phyloP scores from a whole-genome alignment of 1,140 invertebrate genomes.

The Drosophila chauvacae region DNA sequence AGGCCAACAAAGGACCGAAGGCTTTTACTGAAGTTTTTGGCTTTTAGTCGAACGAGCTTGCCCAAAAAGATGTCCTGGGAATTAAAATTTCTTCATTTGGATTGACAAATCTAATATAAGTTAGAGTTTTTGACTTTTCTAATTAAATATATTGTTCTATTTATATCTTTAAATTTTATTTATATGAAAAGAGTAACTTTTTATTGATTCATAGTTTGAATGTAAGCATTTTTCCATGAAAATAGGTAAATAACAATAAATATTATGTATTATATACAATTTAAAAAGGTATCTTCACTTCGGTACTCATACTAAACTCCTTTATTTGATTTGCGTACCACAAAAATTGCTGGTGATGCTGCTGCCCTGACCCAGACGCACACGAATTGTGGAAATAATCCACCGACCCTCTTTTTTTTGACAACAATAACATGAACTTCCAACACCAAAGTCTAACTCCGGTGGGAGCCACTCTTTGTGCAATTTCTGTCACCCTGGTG shows the following conservation, averaged over 20 bases:
- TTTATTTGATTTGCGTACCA: conserved; percentile 23
- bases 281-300: not conserved
- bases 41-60: not conserved
- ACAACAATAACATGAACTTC: conserved; percentile 27
- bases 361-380: conserved; percentile 8
- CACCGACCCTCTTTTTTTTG: conserved; percentile 14
- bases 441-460: conserved; percentile 17
- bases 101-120: not conserved
- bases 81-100: not conserved
- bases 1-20: conserved; percentile 15
- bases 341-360: conserved; percentile 8
- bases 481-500: conserved; percentile 27
- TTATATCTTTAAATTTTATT: no score
- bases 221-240: no score
- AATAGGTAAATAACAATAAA: no score
- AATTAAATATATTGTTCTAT: not conserved
- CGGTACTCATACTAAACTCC: not conserved
- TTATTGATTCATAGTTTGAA: no score
- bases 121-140: not conserved
- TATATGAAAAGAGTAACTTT: no score
- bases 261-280: not conserved
- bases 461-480: conserved; percentile 21
- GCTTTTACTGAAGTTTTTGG: conserved; percentile 4
- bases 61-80: no score
- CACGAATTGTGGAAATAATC: conserved; percentile 58